These are phyloP conservation scores for Myiotriccus ornatus DNA, from an alignment of 2,797 vertebrate genomes.

Conservation along the genomic window DNA sequence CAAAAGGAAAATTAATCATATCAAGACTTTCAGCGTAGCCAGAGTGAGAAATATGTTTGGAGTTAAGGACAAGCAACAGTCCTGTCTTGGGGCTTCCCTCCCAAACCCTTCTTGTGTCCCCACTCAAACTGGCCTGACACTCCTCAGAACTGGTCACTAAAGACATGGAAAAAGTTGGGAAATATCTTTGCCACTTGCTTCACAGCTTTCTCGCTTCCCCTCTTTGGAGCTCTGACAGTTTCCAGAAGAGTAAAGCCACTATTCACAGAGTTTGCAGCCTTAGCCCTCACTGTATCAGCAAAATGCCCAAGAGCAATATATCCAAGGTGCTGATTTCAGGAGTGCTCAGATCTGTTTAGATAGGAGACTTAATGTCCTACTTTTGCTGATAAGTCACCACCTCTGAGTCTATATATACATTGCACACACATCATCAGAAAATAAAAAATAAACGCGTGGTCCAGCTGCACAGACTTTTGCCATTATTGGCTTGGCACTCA, in stretches of 20 bases:
- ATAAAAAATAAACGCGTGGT: background rate
- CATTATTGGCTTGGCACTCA: background rate
- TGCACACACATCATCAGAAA: background rate
- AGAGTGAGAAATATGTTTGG: background rate
- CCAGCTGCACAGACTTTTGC: background rate
- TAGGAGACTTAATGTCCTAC: background rate
- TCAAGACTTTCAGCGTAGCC: background rate
- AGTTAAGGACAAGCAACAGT: background rate
- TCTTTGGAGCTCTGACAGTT: background rate
- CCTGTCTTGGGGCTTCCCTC: background rate
- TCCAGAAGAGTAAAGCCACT: background rate
- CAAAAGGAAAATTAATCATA: background rate
- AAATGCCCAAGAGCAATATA: background rate
- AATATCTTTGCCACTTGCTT: background rate
- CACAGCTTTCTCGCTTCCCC: background rate
- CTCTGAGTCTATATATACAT: background rate
- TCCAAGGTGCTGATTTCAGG: background rate
- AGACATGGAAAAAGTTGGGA: background rate
- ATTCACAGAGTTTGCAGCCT: background rate
- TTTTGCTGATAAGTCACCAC: background rate
- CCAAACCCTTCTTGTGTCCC: background rate
- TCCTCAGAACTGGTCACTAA: background rate
- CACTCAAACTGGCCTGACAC: background rate
- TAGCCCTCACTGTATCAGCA: background rate
- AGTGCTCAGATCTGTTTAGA: background rate